Conservation (phyloP, 2,113 vertebrate genomes). For the Colinus virginianus region DNA sequence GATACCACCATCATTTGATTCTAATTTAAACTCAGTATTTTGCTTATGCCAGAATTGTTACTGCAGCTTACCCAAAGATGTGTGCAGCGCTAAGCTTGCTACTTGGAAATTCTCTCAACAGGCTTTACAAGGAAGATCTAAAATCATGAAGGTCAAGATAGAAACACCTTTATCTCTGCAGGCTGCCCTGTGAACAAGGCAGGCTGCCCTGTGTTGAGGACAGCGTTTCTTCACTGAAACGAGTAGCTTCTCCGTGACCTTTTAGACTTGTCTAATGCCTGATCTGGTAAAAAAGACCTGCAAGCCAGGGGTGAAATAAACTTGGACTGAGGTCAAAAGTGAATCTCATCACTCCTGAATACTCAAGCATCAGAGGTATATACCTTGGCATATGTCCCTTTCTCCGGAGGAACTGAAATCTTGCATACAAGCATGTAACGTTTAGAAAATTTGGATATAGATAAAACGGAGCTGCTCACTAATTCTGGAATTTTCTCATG, state of each 20-base stretch:
- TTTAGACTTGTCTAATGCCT: neutral
- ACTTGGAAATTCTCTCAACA: neutral
- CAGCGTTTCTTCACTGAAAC: neutral
- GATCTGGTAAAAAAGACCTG: neutral
- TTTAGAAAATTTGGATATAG: neutral
- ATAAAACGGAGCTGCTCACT: neutral
- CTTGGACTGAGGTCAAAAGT: neutral
- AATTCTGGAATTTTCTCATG: neutral
- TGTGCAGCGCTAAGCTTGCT: neutral
- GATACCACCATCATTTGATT: neutral
- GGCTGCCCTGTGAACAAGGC: neutral
- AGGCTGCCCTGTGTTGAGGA: neutral
- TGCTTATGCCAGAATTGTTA: neutral
- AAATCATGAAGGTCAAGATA: neutral
- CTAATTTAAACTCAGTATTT: neutral
- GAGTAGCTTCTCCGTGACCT: neutral
- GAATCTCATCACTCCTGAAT: neutral
- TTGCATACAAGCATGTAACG: neutral
- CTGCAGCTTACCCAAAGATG: neutral
- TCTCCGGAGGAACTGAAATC: neutral
- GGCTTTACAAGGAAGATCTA: neutral
- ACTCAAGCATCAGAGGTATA: neutral
- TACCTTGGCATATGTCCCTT: neutral
- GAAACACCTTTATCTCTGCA: neutral
- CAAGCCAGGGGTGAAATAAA: neutral